phyloP scores from a whole-genome alignment of 2,113 vertebrate genomes.

The Campylomormyrus numenius region DNA sequence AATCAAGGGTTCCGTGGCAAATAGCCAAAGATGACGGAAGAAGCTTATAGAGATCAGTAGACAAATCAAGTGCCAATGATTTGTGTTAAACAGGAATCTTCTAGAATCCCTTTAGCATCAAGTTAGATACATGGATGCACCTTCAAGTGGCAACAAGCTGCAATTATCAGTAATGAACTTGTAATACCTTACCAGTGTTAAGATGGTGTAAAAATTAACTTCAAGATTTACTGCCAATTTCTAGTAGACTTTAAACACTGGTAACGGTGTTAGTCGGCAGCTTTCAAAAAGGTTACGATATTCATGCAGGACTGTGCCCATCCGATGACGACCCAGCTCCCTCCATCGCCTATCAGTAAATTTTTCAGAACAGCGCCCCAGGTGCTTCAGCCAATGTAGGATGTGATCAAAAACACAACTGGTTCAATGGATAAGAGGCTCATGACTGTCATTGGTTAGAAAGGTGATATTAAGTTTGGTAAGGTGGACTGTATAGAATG shows the following conservation, averaged over 20 bases:
- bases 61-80: neutral
- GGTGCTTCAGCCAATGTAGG: neutral
- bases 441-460: neutral
- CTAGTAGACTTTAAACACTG: neutral
- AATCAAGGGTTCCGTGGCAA: neutral
- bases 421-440: neutral
- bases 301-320: neutral
- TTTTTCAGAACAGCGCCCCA: neutral
- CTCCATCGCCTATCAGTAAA: neutral
- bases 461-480: neutral
- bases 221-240: neutral
- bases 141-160: neutral
- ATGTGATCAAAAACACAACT: neutral
- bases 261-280: neutral
- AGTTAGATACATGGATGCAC: neutral
- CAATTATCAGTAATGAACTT: neutral
- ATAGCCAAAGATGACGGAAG: neutral
- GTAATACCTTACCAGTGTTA: neutral
- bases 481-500: neutral
- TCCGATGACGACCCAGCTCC: neutral
- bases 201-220: neutral
- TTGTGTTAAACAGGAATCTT: neutral
- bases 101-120: neutral
- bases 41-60: neutral
- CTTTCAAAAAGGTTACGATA: neutral